phyloP scores from a whole-genome alignment of 2,888 invertebrate genomes.

The Caenorhabditis auriculariae region DNA sequence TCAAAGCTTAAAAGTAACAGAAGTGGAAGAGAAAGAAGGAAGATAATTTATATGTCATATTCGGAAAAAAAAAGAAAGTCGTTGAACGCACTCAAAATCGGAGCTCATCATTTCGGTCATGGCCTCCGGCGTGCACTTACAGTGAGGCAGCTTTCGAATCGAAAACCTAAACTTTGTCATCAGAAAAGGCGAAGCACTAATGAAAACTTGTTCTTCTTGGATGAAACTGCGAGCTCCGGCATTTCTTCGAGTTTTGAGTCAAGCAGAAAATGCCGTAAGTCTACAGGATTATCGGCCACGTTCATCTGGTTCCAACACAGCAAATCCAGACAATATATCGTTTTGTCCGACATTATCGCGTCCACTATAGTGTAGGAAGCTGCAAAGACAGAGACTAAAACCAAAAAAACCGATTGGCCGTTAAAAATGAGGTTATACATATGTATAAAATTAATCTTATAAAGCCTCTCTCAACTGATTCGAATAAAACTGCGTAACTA shows the following conservation, averaged over 20 bases:
- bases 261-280: slow-evolving; percentile 84
- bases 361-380: no score
- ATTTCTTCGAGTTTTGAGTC: slow-evolving; percentile 75
- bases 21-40: no score
- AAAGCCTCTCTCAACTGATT: no score
- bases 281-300: slow-evolving; percentile 65
- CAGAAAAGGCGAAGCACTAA: neutral
- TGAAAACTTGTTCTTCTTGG: slow-evolving; percentile 5
- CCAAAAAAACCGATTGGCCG: no score
- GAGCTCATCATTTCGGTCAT: slow-evolving; percentile 46
- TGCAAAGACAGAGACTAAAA: no score
- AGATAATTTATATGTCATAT: neutral
- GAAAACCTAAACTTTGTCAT: slow-evolving; percentile 62
- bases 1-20: no score
- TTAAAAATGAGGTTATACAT: no score
- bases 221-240: slow-evolving; percentile 9
- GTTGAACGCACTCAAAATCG: slow-evolving; percentile 12
- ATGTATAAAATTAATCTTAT: no score
- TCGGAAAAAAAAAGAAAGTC: neutral
- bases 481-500: no score
- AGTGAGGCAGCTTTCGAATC: slow-evolving; percentile 67
- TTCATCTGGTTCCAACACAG: slow-evolving; percentile 72
- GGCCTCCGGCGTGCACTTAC: slow-evolving; percentile 53
- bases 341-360: no score
- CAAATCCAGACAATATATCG: slow-evolving; percentile 80